Base-by-base conservation (phyloP, 2,888 invertebrate genomes). In the Imbricaverruca yamaguchii region DNA sequence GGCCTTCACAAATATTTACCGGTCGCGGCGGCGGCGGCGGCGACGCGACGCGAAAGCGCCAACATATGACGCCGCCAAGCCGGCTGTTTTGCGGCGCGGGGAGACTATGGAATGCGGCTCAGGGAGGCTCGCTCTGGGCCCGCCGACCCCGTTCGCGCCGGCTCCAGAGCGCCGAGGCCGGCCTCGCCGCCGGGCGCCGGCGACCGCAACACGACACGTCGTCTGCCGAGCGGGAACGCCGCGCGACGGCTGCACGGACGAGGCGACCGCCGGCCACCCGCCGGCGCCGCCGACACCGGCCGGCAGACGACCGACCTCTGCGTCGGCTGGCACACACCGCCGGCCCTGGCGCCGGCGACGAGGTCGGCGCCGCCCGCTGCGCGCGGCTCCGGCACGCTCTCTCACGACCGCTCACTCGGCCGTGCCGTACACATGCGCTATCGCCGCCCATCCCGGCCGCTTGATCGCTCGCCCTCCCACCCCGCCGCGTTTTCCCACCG, bases 21-120 rank as follows among this genome's bases (percentile, higher is more conserved):
- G 11, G 23, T 23, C 67, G 39, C 39, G n/a, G n/a, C 65, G 12
- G 39, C 23, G 13, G 10, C 39, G 69, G 23, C 39, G 25, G 12
- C 15, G 69, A 25, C 13, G 39, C 6, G 12, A 3, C 13, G 25
- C 39, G 39, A 39, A 39, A 39, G 4, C 69, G 69, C 69, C 39
- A 69, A 69, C 69, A 69, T 69, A 39, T 15, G 39, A 39, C 69
- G 69, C 69, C 39, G 25, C 69, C 69, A 69, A 69, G 69, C 12
- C 6, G 69, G 23, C 7, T 69, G 69, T 69, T 69, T 69, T 69
- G 69, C 69, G 69, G 69, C 39, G 15, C 69, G 69, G 39, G 69
- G 69, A 69, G 69, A 69, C 39, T 69, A 69, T 69, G 69, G 69
- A 69, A 69, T 69, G 69, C 15, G 69, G 69, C 39, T 25, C 13